Evolutionary conservation across 2,113 vertebrate species (phyloP), one percentile per base, ranked within the genome.

Genomic region (Kryptolebias marmoratus): DNA sequence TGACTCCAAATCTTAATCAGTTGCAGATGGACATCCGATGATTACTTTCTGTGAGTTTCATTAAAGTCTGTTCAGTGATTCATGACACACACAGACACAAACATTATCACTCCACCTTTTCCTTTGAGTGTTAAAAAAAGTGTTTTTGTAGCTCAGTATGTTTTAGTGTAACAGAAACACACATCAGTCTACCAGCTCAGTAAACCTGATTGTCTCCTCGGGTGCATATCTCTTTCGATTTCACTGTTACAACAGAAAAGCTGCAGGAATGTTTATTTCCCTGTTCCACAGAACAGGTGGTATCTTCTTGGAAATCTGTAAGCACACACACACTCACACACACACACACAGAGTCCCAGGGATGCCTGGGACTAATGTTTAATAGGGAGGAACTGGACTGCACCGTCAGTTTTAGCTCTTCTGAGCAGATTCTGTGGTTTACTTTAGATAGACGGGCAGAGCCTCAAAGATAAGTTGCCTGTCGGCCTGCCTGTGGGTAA

Each of bases 341-440:
- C 59, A 57, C 30, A 50, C 73, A 47, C 50, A 48, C 10, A 70
- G 59, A 81, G 60, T 75, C 70, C 52, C 72, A 85, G 89, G 80
- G 79, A 89, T 90, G 89, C 88, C 88, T 87, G 83, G 68, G 86
- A 85, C 63, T 91, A 90, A 92, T 92, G 87, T 91, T 85, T 88
- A 88, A 90, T 84, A 86, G 85, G 60, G 72, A 84, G 67, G 77
- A 77, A 67, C 66, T 83, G 68, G 85, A 82, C 79, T 71, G 75
- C 63, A 18, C 87, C 86, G 82, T 88, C 83, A 85, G 79, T 85
- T 88, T 73, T 32, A 71, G 73, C 84, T 83, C 73, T 72, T 73
- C 63, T 84, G 85, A 83, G 22, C 22, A 80, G 88, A 89, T 77
- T 62, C 75, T 61, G 82, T 79, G 80, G 84, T 91, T 88, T 87